phyloP scores from a whole-genome alignment of 2,113 vertebrate species.

The Xenopus borealis region DNA sequence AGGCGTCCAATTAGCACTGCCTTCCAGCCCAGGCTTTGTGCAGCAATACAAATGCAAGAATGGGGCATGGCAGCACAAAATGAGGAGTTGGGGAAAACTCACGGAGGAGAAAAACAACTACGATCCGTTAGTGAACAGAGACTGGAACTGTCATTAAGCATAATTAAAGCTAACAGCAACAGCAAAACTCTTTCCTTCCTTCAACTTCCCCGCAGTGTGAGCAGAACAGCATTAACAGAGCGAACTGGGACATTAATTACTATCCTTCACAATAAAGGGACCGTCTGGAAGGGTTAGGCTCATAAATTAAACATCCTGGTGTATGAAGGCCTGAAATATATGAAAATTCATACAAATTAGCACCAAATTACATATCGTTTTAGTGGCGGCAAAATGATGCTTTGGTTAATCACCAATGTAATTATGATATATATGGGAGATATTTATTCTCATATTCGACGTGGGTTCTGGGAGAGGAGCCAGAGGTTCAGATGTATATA shows the following conservation, averaged over 20 bases:
- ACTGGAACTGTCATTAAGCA: conserved; percentile 67
- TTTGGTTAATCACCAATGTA: conserved; percentile 67
- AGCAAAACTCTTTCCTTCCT: conserved; percentile 70
- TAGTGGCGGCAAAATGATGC: conserved; percentile 63
- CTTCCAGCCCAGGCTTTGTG: conserved; percentile 55
- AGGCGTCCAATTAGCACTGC: conserved; percentile 54
- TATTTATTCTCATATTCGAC: not conserved
- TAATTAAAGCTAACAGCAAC: conserved; percentile 75
- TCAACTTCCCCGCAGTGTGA: conserved; percentile 67
- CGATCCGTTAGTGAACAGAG: conserved; percentile 66
- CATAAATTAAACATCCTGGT: conserved; percentile 75
- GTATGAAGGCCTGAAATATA: conserved; percentile 62
- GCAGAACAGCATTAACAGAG: conserved; percentile 62
- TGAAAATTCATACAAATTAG: conserved; percentile 64
- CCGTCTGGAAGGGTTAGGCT: conserved; percentile 64
- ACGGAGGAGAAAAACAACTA: conserved; percentile 61
- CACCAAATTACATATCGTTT: conserved; percentile 58
- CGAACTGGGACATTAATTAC: conserved; percentile 69
- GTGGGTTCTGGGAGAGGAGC: too few relatives aligned
- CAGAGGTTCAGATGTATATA: too few relatives aligned
- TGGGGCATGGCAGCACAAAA: conserved; percentile 55
- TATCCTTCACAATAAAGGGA: conserved; percentile 66
- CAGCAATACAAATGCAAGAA: conserved; percentile 51
- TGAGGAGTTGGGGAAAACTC: conserved; percentile 61
- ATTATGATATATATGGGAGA: conserved; percentile 57